A percentile compares a stretch with the other conserved stretches of the same genome.
Evolutionary conservation across 2,888 invertebrate genomes (phyloP).

Genomic region (Plagiodera versicolora): DNA sequence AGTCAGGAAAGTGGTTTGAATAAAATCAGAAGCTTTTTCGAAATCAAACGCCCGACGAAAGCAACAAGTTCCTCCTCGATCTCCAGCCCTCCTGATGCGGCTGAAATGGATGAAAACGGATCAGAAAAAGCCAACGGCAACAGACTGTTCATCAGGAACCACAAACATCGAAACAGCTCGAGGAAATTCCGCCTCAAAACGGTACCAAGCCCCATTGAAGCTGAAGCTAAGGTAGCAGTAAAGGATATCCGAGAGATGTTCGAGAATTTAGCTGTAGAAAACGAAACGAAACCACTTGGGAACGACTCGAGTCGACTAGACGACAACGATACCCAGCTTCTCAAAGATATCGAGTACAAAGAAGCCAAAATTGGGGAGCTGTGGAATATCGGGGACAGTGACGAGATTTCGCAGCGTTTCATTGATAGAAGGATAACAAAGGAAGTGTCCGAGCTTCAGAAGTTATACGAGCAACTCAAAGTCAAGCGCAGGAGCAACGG

Average conservation of each 20-base stretch:
- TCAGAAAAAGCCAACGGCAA: slow-evolving; percentile 11
- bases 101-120: slow-evolving; percentile 11
- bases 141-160: slow-evolving; percentile 17
- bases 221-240: neutral
- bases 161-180: slow-evolving; percentile 8
- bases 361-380: slow-evolving; percentile 3
- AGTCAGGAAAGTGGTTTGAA: neutral
- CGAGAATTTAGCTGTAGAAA: slow-evolving; percentile 6
- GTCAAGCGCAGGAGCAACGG: slow-evolving; percentile 7
- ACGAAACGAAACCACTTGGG: neutral
- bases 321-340: neutral
- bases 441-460: neutral
- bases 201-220: neutral
- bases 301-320: no score
- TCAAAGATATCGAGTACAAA: neutral
- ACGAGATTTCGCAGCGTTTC: no score
- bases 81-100: neutral
- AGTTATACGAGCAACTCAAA: slow-evolving; percentile 8
- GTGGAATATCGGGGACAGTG: neutral
- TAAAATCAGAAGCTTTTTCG: slow-evolving; percentile 20
- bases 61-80: slow-evolving; percentile 13
- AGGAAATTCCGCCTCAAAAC: slow-evolving; percentile 15
- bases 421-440: neutral
- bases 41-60: slow-evolving; percentile 24
- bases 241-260: neutral